A percentile compares a stretch with the other conserved stretches of the same genome.
Evolutionary conservation across 2,797 vertebrate species (phyloP).

Genomic region (Chelon auratus): DNA sequence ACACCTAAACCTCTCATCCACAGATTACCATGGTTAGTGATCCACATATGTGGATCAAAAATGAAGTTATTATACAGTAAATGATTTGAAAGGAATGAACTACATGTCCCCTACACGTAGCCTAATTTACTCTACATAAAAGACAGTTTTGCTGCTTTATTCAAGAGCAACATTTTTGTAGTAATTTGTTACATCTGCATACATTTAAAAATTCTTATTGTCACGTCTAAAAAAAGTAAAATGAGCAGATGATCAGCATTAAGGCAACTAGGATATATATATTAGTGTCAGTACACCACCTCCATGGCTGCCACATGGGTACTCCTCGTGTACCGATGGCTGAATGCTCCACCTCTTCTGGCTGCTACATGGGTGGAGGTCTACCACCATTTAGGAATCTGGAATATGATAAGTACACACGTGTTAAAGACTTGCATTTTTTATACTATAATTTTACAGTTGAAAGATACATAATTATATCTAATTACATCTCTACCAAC

Average conservation of each 20-base stretch:
- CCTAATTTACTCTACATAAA: slow-evolving; percentile 32
- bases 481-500: slow-evolving; percentile 52
- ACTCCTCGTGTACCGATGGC: slow-evolving; percentile 3
- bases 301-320: background rate
- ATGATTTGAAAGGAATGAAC: slow-evolving; percentile 50
- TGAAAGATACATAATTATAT: background rate
- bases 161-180: background rate
- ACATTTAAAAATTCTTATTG: background rate
- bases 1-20: slow-evolving; percentile 80
- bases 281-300: background rate
- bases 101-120: slow-evolving; percentile 13
- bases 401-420: slow-evolving; percentile 46
- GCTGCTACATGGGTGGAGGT: slow-evolving; percentile 60
- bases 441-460: background rate
- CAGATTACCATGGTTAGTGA: slow-evolving; percentile 78
- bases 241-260: slow-evolving; percentile 5
- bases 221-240: slow-evolving; percentile 10
- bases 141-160: slow-evolving; percentile 16
- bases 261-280: background rate
- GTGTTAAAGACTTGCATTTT: background rate
- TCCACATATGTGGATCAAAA: slow-evolving; percentile 62
- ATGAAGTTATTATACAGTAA: slow-evolving; percentile 38
- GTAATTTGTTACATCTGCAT: slow-evolving; percentile 12
- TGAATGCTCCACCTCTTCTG: slow-evolving; percentile 7
- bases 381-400: slow-evolving; percentile 76